phyloP scores from a whole-genome alignment of 2,888 invertebrate species.

The Dorcus parallelipipedus region DNA sequence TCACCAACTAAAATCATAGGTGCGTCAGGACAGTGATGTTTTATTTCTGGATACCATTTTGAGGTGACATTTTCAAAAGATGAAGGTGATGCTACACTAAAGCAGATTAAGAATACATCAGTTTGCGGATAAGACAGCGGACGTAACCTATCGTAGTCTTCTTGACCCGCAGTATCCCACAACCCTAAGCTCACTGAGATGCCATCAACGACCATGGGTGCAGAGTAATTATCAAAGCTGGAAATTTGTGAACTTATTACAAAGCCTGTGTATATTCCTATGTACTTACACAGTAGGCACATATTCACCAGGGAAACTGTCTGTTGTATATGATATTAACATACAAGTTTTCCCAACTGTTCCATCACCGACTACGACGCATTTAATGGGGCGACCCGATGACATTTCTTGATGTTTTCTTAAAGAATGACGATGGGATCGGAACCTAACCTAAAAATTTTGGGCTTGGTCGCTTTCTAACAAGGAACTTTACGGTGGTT shows the following conservation, averaged over 20 bases:
- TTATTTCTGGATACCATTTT: constrained; percentile 99
- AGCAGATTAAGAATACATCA: constrained; percentile 99
- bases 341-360: constrained; percentile 93
- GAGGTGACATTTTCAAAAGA: constrained; percentile 99
- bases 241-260: constrained; percentile 22
- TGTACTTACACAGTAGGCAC: constrained; percentile 87
- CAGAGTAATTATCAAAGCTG: constrained; percentile 98
- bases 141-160: constrained; percentile 93
- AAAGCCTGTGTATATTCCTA: constrained; percentile 1
- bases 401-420: constrained; percentile 60
- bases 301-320: constrained; percentile 92
- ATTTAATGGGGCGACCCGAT: constrained; percentile 88
- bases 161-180: constrained; percentile 98
- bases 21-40: constrained; percentile 99
- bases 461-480: constrained; percentile 23
- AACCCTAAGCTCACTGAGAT: constrained; percentile 94
- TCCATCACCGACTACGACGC: constrained; percentile 90
- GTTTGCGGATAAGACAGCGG: constrained; percentile 98
- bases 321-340: constrained; percentile 89
- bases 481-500: too few species aligned
- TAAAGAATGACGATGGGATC: constrained; percentile 10
- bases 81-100: constrained; percentile 97
- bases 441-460: constrained; percentile 23
- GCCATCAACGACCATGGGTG: constrained; percentile 97
- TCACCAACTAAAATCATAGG: constrained; percentile 97